A percentile compares a stretch with the other conserved stretches of the same genome.
phyloP scores from a whole-genome alignment of 1,140 invertebrate genomes.

The Tenebrio molitor region DNA sequence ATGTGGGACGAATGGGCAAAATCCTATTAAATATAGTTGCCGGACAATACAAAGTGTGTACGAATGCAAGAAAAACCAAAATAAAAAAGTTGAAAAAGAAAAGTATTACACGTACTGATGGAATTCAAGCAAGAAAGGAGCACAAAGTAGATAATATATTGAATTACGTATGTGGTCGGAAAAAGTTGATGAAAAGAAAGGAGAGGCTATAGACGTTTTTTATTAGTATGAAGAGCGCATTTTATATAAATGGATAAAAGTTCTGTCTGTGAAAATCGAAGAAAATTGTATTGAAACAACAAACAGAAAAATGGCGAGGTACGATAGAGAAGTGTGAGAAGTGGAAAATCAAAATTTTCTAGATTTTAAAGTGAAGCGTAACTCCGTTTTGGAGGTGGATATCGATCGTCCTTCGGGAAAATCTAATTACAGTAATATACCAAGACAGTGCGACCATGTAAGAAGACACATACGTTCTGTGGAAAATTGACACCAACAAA shows the following conservation, averaged over 20 bases:
- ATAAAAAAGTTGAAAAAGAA: constrained; percentile 32
- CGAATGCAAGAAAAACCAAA: background rate
- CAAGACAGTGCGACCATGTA: constrained; percentile 9
- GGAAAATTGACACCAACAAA: constrained; percentile 47
- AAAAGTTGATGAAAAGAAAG: constrained; percentile 7
- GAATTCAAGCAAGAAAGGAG: constrained; percentile 33
- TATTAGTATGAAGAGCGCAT: constrained; percentile 29
- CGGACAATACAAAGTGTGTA: background rate
- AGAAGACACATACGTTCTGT: constrained; percentile 20
- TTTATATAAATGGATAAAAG: constrained; percentile 30
- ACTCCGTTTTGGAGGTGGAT: no score
- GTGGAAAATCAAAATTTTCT: background rate
- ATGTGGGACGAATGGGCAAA: no score
- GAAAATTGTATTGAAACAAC: background rate
- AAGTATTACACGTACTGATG: constrained; percentile 27
- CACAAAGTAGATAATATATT: constrained; percentile 35
- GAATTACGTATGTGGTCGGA: constrained; percentile 29
- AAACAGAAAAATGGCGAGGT: background rate
- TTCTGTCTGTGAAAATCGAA: constrained; percentile 9
- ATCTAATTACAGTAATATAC: constrained; percentile 20
- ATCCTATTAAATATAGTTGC: background rate
- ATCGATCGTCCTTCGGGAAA: background rate
- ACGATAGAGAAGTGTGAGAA: background rate
- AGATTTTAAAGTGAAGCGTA: no score
- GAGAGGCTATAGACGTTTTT: constrained; percentile 17